Evolutionary conservation across 1,140 invertebrate genomes (phyloP).

Genomic region (Lepidurus packardi): DNA sequence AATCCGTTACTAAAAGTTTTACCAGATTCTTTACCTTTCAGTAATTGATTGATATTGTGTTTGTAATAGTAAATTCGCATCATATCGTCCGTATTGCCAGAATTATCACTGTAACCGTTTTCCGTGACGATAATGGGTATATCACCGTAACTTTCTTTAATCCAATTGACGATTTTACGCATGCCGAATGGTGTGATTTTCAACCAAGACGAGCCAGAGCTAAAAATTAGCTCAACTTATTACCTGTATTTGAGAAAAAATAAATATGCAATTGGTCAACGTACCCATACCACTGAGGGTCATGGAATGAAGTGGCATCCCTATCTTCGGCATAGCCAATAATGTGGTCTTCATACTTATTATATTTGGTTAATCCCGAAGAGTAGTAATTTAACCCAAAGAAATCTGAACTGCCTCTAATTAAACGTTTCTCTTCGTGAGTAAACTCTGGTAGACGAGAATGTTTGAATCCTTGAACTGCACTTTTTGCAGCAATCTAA

Average conservation of each 20-base stretch:
- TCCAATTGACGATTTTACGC: constrained; percentile 43
- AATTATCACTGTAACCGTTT: constrained; percentile 45
- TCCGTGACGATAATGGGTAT: constrained; percentile 45
- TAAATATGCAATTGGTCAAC: constrained; percentile 4
- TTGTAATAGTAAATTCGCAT: constrained; percentile 43
- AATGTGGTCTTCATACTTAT: background rate
- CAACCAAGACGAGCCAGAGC: constrained; percentile 42
- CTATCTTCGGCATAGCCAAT: constrained; percentile 30
- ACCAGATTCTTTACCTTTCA: constrained; percentile 45
- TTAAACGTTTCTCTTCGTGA: constrained; percentile 45
- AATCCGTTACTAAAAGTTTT: background rate
- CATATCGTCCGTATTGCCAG: constrained; percentile 42
- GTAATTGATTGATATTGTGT: constrained; percentile 57
- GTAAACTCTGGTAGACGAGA: constrained; percentile 50
- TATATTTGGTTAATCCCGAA: constrained; percentile 33
- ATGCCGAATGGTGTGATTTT: constrained; percentile 44
- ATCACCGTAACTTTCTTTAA: constrained; percentile 42
- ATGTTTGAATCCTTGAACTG: constrained; percentile 45
- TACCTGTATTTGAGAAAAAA: background rate
- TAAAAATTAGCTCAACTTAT: background rate
- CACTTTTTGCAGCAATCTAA: constrained; percentile 45
- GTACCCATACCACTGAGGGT: constrained; percentile 34
- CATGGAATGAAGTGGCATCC: constrained; percentile 26
- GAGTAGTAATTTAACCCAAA: constrained; percentile 47
- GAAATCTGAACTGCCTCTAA: constrained; percentile 50